Base-by-base conservation (phyloP, 2,797 vertebrate species). In the Toxotes lorentzi region DNA sequence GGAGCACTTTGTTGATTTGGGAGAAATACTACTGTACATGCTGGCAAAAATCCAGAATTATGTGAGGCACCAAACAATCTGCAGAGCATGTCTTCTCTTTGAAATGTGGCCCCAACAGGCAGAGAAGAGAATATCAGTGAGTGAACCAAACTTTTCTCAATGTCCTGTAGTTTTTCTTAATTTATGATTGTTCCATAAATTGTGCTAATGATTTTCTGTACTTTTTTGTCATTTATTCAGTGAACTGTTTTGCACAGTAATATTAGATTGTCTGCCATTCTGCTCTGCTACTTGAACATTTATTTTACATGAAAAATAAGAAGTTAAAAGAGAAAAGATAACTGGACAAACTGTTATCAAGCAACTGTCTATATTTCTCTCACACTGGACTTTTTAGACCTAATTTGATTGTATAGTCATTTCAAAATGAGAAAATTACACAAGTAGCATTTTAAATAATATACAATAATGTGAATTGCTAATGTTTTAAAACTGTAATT, bases 401-500 rank as follows among this genome's bases (percentile, higher is more conserved):
- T 51, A 21, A 59, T 34, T 47, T n/a, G 27, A 45, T 51, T 53
- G 47, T 34, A 47, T 21, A 50, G 7, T 54, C 24, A 70, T 56
- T 65, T 58, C 7, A 61, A 41, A 68, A 74, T 67, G 6, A 63
- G 27, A 32, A 75, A 77, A 58, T 63, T 1, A 48, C 11, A 53
- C 16, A 64, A 68, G 40, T 19, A 57, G 12, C 7, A 54, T 76
- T 74, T 58, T 34, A 68, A 70, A 68, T 60, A 58, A 38, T 17
- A 4, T 27, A 50, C 13, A 43, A 62, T 59, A 38, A 59, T 81
- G 41, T 41, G 1, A 82, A 67, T 23, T 64, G 23, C 21, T 73
- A 24, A 61, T 83, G 21, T 68, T 84, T 68, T 62, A 41, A 85
- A 88, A 69, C 69, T 78, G 60, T 54, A 83, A 88, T 82, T 87